Evolutionary conservation across 2,888 invertebrate genomes (phyloP).

Genomic region (Rotaria sp.): DNA sequence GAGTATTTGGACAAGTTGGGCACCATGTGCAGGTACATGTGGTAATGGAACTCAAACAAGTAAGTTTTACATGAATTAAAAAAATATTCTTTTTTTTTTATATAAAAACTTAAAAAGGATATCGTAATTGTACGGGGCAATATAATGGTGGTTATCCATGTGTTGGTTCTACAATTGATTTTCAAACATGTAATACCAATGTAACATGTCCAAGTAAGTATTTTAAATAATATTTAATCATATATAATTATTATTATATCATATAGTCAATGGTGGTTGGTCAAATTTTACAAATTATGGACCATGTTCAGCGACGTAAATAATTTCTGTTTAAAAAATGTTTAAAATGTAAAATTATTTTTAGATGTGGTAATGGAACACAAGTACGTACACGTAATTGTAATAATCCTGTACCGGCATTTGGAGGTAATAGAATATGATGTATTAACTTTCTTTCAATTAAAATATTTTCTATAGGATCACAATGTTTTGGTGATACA

Average conservation of each 20-base stretch:
- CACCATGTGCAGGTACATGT: background rate
- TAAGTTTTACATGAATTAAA: background rate
- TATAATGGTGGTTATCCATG: slow-evolving; percentile 20
- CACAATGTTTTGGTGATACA: background rate
- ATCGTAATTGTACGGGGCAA: background rate
- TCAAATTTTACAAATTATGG: slow-evolving; percentile 48
- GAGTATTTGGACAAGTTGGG: background rate
- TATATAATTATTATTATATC: too few species aligned
- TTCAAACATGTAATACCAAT: background rate
- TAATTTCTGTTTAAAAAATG: background rate
- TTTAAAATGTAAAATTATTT: background rate
- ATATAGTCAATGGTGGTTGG: slow-evolving; percentile 43
- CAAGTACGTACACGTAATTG: slow-evolving; percentile 49
- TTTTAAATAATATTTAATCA: too few species aligned
- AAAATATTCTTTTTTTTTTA: background rate
- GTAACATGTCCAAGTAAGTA: background rate
- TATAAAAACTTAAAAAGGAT: background rate
- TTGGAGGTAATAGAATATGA: slow-evolving; percentile 45
- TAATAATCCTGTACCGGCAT: slow-evolving; percentile 48
- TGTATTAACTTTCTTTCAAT: background rate
- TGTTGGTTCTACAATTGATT: background rate
- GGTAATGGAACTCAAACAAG: background rate
- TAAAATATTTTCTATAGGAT: background rate
- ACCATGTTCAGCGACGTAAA: slow-evolving; percentile 44
- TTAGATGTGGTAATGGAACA: slow-evolving; percentile 45